Base-by-base conservation (phyloP, 2,113 vertebrate genomes). In the Falcunculus frontatus region DNA sequence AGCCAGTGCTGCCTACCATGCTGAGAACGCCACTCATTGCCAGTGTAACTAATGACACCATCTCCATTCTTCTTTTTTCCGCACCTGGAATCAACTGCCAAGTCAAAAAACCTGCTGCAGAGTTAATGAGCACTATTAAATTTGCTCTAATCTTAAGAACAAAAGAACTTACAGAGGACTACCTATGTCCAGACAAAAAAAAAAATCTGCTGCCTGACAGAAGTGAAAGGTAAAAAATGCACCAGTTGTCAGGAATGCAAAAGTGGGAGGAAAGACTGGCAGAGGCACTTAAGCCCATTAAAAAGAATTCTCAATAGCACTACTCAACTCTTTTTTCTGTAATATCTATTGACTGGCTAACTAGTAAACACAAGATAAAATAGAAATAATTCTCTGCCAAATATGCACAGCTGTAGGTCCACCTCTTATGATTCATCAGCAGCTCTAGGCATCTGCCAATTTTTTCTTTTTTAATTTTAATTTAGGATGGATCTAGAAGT, bases 361-460 rank as follows among this genome's bases (percentile, higher is more conserved):
- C 93, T 92, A 95, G 86, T 86, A 95, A 94, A 94, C 39, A 84
- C 20, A 79, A 83, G 82, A 87, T 35, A 87, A 90, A 96, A 96
- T 33, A 72, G 88, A 79, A 96, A 88, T 70, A 91, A 84, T 49
- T 90, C 59, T 57, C 70, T 93, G 89, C 94, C 89, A 94, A 85
- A 83, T 27, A 76, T 39, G 63, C 87, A 78, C 96, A 97, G 96
- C 87, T 94, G 93, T 80, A 96, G 67, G 93, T 85, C 78, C 87
- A 96, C 85, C 93, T 95, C 93, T 83, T 59, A 91, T 67, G 87
- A 95, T 90, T 91, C 92, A 94, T 25, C 89, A 90, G 84, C 75
- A 90, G 81, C 35, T 84, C 84, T 20, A 90, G 63, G 75, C 90
- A 95, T 78, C 92, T 94, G 95, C 90, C 93, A 93, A 86, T 63